Base-by-base conservation (phyloP, 2,113 vertebrate genomes). In the Rafetus swinhoei region DNA sequence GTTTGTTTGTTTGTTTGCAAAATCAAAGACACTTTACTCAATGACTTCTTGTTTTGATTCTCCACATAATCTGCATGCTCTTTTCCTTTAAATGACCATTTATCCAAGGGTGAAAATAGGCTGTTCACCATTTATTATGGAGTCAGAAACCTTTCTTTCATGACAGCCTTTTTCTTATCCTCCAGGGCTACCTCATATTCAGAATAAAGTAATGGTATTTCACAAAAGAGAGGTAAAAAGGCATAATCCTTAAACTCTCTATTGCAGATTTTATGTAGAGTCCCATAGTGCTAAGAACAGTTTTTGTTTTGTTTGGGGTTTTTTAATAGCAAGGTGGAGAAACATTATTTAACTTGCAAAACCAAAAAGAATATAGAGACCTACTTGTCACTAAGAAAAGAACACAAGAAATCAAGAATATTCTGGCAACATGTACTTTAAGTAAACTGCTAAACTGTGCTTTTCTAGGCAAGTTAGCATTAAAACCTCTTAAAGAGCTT, bases 221-320 rank as follows among this genome's bases (percentile, higher is more conserved):
- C 91, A 95, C 81, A 95, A 95, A 96, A 96, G 59, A 90, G 21
- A 92, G 94, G 86, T 82, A 93, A 83, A 95, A 97, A 97, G n/a
- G 35, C 27, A 88, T 29, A 85, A 84, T 83, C 12, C 29, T 90
- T 84, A 88, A 77, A 86, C 92, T 94, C 95, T 88, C 16, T 3
- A 16, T 55, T 69, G 82, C 94, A 87, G 25, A 52, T 39, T n/a
- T 60, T 87, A 32, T 72, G 53, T 57, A 91, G 79, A 95, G 56
- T 87, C 83, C 55, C 81, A 84, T 81, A 91, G 86, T 87, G 57
- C 29, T 85, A 65, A 81, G 88, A 90, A 57, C 6, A 90, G 80
- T 22, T 12, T 79, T 52, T 32, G 29, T 21, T 79, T 91, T 81
- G 79, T 2, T 62, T 86, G 9, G 3, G 77, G 89, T 79, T 72